These are phyloP conservation scores for Characodon lateralis DNA, from an alignment of 2,797 vertebrate genomes.

Conservation along the genomic window DNA sequence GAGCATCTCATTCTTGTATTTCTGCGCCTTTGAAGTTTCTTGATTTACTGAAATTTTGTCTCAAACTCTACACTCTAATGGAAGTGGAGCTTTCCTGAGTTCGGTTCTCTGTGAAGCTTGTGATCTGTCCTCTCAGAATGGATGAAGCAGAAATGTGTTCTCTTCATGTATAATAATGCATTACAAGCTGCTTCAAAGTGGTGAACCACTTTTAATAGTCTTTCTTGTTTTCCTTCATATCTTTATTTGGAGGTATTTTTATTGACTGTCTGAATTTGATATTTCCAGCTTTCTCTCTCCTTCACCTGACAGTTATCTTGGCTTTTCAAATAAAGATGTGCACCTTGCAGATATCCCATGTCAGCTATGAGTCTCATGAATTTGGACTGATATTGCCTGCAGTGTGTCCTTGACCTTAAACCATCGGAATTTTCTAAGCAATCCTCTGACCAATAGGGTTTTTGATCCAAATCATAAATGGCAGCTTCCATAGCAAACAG, in stretches of 20 bases:
- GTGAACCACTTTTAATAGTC: neutral
- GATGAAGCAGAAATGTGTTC: neutral
- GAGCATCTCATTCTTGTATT: neutral
- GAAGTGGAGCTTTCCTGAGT: neutral
- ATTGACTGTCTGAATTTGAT: neutral
- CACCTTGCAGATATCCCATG: constrained; percentile 24
- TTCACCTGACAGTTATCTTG: constrained; percentile 32
- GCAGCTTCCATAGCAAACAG: constrained; percentile 50
- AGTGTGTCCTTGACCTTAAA: constrained; percentile 30
- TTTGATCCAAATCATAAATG: constrained; percentile 62
- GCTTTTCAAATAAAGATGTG: constrained; percentile 17
- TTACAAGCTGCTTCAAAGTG: neutral
- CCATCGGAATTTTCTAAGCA: neutral
- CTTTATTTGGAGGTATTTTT: neutral
- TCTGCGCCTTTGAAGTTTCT: neutral
- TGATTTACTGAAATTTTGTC: neutral
- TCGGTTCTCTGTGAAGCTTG: neutral
- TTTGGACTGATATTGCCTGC: constrained; percentile 49
- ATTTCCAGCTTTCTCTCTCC: constrained; percentile 10
- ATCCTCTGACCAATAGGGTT: constrained; percentile 38
- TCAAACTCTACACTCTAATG: neutral
- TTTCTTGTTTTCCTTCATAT: neutral
- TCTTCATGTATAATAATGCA: constrained; percentile 5
- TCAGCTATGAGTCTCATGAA: constrained; percentile 31
- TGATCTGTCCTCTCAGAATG: neutral